Conservation (phyloP, 2,113 vertebrate genomes). For the Perognathus longimembris region DNA sequence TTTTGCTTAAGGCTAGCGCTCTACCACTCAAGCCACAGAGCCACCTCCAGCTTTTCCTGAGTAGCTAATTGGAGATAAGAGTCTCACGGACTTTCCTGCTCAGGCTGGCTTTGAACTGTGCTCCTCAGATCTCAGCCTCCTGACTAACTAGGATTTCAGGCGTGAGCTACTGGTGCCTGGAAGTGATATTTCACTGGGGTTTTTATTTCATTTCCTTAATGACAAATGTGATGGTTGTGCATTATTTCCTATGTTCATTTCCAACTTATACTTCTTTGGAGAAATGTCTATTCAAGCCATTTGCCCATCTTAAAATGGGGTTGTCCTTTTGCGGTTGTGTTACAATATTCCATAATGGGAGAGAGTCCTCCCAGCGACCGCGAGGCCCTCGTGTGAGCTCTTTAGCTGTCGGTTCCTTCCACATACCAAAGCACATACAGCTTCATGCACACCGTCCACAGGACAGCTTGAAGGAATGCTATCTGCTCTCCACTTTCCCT, state of each 20-base stretch:
- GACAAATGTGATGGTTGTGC: background rate
- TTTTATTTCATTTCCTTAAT: background rate
- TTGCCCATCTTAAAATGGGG: background rate
- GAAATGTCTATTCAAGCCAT: background rate
- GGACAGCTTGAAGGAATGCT: background rate
- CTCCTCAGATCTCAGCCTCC: too few relatives aligned
- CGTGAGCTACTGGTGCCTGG: too few relatives aligned
- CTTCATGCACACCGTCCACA: background rate
- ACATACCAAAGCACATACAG: background rate
- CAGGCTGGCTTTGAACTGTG: too few relatives aligned
- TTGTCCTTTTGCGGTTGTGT: background rate
- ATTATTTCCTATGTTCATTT: background rate
- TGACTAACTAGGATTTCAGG: too few relatives aligned
- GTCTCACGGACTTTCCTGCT: too few relatives aligned
- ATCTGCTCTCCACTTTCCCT: background rate
- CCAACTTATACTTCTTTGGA: background rate
- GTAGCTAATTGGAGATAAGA: too few relatives aligned
- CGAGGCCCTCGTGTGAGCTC: background rate
- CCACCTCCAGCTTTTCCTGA: too few relatives aligned
- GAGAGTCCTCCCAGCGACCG: background rate
- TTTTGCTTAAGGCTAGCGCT: too few relatives aligned
- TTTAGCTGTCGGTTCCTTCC: background rate
- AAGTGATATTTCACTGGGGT: background rate
- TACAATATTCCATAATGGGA: background rate
- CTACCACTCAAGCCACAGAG: too few relatives aligned